Conservation (phyloP, 2,888 invertebrate genomes). For the Drepanosiphum platanoidis region DNA sequence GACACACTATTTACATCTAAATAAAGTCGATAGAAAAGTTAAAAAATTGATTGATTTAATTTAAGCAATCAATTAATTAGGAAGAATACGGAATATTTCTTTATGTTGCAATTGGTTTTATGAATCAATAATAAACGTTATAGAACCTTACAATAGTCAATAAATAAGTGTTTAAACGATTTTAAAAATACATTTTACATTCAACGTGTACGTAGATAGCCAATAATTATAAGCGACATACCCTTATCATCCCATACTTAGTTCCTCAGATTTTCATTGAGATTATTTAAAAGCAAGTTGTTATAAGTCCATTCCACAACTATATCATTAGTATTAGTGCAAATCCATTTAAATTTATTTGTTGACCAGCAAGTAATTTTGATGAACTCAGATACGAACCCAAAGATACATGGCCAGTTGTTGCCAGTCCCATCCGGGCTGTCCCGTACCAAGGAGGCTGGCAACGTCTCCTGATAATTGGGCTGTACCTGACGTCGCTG, state of each 20-base stretch:
- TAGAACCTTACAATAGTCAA: too few relatives aligned
- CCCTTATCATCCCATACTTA: not conserved
- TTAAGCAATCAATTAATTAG: too few relatives aligned
- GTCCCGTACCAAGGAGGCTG: constrained; percentile 65
- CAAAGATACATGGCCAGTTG: constrained; percentile 78
- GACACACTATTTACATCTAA: too few relatives aligned
- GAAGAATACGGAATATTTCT: too few relatives aligned
- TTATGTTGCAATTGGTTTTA: too few relatives aligned
- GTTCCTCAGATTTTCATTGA: constrained; percentile 16
- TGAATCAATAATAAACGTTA: too few relatives aligned
- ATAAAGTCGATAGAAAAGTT: too few relatives aligned
- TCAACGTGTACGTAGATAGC: too few relatives aligned
- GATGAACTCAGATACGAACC: constrained; percentile 68
- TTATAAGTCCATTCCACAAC: constrained; percentile 32
- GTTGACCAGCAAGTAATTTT: constrained; percentile 59
- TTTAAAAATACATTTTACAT: too few relatives aligned
- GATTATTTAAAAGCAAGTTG: constrained; percentile 45
- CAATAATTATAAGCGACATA: too few relatives aligned
- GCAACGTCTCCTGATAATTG: constrained; percentile 65
- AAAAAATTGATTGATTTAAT: too few relatives aligned
- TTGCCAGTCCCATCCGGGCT: constrained; percentile 78
- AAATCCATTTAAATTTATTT: constrained; percentile 48
- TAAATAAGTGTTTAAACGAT: too few relatives aligned
- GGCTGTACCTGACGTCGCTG: constrained; percentile 63
- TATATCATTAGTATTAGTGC: constrained; percentile 57